Base-by-base conservation (phyloP, 2,113 vertebrate species). In the Procavia capensis region DNA sequence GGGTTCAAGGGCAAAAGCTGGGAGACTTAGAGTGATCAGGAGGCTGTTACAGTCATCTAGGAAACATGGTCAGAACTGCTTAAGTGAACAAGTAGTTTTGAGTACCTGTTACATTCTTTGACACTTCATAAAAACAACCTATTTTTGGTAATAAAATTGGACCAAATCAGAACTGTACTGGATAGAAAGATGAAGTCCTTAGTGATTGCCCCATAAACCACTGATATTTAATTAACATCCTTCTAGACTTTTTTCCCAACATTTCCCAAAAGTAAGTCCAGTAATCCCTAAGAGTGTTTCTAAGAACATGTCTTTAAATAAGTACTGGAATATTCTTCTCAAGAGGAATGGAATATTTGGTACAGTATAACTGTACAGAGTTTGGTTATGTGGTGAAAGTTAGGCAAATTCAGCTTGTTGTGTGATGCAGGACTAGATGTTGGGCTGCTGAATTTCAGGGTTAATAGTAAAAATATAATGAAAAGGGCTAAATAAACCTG, bases 201-300 rank as follows among this genome's bases (percentile, higher is more conserved):
- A 0, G 20, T 27, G 9, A 20, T 25, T 47, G 59, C 50, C 74
- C 27, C 1, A 0, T 76, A 6, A 47, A 1, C 80, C 3, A 0
- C 70, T 14, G 31, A 8, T 3, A 1, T 3, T 2, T 11, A 7
- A 14, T 27, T 20, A 16, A 36, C 36, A 0, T 10, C 70, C 63
- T 90, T 36, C 76, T 34, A 31, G 81, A 36, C n/a, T 22, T 22
- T 25, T 66, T 1, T 47, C 31, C 41, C 19, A 9, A 5, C 29
- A 1, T 70, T 64, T 95, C 34, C 83, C 63, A 14, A 5, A 31
- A 10, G 54, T 57, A 72, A 82, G 29, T 27, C 61, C 10, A 66
- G 1, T 43, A 78, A 8, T 45, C 81, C 61, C 59, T 59, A 29
- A 20, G 90, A 57, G 80, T 29, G 43, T 68, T 75, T 90, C 50